Base-by-base conservation (phyloP, 1,140 invertebrate species). In the Sinonovacula constricta region DNA sequence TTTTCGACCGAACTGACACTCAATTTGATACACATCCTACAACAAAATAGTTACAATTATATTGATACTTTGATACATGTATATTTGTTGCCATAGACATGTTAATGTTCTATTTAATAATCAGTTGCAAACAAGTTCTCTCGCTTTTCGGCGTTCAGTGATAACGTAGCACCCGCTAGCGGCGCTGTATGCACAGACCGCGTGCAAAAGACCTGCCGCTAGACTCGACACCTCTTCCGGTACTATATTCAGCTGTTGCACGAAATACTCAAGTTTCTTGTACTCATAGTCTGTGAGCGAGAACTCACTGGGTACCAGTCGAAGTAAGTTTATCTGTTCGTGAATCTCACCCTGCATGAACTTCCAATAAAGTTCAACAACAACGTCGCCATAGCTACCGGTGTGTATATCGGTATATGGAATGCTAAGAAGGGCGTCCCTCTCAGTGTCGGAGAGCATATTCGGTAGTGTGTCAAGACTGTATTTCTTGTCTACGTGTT, bases 241-340 rank as follows among this genome's bases (percentile, higher is more conserved):
- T 39, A 78, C 75, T 30, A 33, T 57, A 28, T 18, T 39, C 14
- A 26, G 15, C 14, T 34, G 30, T 10, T 28, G 69, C 7, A 54
- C 28, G 24, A 62, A 78, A n/a, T 62, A 78, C 39, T 26, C 59
- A 26, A 78, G 24, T 33, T 65, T 78, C 24, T 24, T n/a, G 30
- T 69, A 70, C 30, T 70, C 75, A 10, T 45, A 54, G 26, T 78
- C 54, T 3, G 66, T 51, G 12, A 78, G 45, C 24, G 75, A 62
- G 63, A 78, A 78, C 30, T 69, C 56, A 1, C 51, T n/a, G 3
- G 75, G 75, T 31, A 36, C 69, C 26, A 78, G 63, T 34, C 75
- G 67, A 1, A 78, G 66, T 53, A 67, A 63, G 45, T 78, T 78
- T 22, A 78, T 78, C 54, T 62, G 56, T n/a, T 59, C 66, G 54